Percentiles rank a stretch among this genome's conserved stretches.
phyloP scores from a whole-genome alignment of 2,797 vertebrate genomes.

The Lagodon rhomboides region DNA sequence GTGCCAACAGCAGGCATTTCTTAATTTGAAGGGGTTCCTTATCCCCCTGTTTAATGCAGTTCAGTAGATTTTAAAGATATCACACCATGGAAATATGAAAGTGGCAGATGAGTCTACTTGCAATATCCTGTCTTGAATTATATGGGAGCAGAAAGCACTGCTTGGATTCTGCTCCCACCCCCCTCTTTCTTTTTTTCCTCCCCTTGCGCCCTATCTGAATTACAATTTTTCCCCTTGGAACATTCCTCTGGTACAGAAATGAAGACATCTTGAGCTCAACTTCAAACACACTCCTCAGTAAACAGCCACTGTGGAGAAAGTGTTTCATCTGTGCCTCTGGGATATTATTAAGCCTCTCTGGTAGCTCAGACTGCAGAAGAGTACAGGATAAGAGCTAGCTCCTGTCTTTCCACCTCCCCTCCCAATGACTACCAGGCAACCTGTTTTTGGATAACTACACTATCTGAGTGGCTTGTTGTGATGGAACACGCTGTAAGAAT shows the following conservation, averaged over 20 bases:
- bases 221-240: slow-evolving; percentile 76
- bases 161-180: slow-evolving; percentile 45
- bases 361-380: slow-evolving; percentile 90
- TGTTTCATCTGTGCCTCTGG: slow-evolving; percentile 98
- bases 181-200: slow-evolving; percentile 6
- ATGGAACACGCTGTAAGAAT: slow-evolving; percentile 47
- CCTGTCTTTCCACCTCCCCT: slow-evolving; percentile 87
- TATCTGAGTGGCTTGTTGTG: slow-evolving; percentile 39
- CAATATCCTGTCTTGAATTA: slow-evolving; percentile 65
- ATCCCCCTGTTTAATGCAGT: slow-evolving; percentile 49
- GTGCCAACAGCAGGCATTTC: slow-evolving; percentile 74
- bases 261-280: slow-evolving; percentile 97
- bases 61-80: slow-evolving; percentile 57
- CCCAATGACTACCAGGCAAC: slow-evolving; percentile 77
- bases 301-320: slow-evolving; percentile 94
- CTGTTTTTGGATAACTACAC: slow-evolving; percentile 49
- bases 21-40: slow-evolving; percentile 74
- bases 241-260: slow-evolving; percentile 94
- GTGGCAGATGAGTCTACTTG: slow-evolving; percentile 53
- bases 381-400: slow-evolving; percentile 90
- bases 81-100: slow-evolving; percentile 65
- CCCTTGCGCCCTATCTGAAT: slow-evolving; percentile 71
- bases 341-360: slow-evolving; percentile 98
- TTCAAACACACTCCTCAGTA: slow-evolving; percentile 97
- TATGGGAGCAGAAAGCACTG: slow-evolving; percentile 60